Evolutionary conservation across 2,888 invertebrate species (phyloP).

Genomic region (Nephrotoma flavescens): DNA sequence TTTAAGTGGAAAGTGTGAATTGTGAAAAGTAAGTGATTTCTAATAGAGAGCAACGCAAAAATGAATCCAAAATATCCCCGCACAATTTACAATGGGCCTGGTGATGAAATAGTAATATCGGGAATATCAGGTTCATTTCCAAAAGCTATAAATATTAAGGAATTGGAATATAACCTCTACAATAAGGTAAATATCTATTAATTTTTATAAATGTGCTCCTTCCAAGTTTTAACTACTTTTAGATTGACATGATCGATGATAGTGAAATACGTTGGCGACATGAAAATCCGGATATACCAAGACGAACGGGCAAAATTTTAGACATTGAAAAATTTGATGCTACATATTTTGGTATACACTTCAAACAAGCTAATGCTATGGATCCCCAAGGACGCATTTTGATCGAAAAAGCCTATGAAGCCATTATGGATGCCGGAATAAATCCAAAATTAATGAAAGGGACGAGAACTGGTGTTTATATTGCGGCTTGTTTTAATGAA

Average conservation of each 20-base stretch:
- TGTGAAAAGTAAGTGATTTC: no score
- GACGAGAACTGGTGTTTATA: slow-evolving; percentile 53
- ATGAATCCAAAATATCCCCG: neutral
- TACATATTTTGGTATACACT: slow-evolving; percentile 59
- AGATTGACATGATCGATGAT: slow-evolving; percentile 23
- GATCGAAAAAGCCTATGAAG: slow-evolving; percentile 23
- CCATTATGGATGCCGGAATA: slow-evolving; percentile 62
- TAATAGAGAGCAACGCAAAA: no score
- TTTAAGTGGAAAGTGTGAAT: no score
- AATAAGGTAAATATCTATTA: slow-evolving; percentile 30
- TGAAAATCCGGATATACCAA: slow-evolving; percentile 58
- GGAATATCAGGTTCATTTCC: slow-evolving; percentile 50
- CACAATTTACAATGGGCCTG: slow-evolving; percentile 18
- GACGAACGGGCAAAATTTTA: slow-evolving; percentile 55
- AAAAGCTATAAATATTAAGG: slow-evolving; percentile 43
- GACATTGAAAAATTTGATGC: slow-evolving; percentile 21
- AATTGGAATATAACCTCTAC: slow-evolving; percentile 32
- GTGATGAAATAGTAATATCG: slow-evolving; percentile 40
- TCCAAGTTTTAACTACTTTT: no score
- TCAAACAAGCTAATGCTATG: slow-evolving; percentile 60
- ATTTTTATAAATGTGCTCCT: no score
- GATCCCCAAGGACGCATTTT: slow-evolving; percentile 66
- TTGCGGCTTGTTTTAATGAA: slow-evolving; percentile 58
- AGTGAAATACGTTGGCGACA: slow-evolving; percentile 63
- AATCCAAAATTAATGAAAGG: slow-evolving; percentile 52